Conservation (phyloP, 2,797 vertebrate species). For the Brachymystax lenok region DNA sequence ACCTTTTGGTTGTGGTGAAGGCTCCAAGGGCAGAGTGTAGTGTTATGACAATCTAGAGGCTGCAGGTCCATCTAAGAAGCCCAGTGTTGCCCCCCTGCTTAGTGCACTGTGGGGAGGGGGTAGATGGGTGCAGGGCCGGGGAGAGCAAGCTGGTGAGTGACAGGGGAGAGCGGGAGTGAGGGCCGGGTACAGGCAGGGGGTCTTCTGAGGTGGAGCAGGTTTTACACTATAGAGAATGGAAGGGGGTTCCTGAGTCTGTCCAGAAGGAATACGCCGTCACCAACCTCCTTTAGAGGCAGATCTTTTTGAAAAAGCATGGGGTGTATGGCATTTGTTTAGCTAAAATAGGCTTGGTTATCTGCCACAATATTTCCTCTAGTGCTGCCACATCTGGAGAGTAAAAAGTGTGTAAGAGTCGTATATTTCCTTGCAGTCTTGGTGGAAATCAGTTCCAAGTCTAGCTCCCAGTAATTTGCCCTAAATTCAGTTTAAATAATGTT, state of each 20-base stretch:
- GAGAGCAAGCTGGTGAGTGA: constrained; percentile 14
- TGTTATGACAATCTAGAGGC: constrained; percentile 21
- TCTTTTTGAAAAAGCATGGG: not conserved
- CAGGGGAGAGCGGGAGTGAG: constrained; percentile 1
- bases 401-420: not conserved
- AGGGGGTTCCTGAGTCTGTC: not conserved
- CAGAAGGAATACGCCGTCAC: not conserved
- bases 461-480: not conserved
- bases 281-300: not conserved
- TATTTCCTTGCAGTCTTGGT: not conserved
- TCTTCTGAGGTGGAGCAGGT: constrained; percentile 11
- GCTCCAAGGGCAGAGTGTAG: constrained; percentile 29
- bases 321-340: not conserved
- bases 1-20: constrained; percentile 30
- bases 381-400: not conserved
- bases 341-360: not conserved
- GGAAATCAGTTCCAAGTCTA: not conserved
- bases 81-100: constrained; percentile 29
- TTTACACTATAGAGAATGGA: not conserved
- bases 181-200: constrained; percentile 8
- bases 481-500: constrained; percentile 5
- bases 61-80: constrained; percentile 39
- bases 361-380: not conserved
- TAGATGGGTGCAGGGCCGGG: constrained; percentile 5
- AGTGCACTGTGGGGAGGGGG: constrained; percentile 14